Conservation (phyloP, 1,140 invertebrate species). For the Argopecten irradians region DNA sequence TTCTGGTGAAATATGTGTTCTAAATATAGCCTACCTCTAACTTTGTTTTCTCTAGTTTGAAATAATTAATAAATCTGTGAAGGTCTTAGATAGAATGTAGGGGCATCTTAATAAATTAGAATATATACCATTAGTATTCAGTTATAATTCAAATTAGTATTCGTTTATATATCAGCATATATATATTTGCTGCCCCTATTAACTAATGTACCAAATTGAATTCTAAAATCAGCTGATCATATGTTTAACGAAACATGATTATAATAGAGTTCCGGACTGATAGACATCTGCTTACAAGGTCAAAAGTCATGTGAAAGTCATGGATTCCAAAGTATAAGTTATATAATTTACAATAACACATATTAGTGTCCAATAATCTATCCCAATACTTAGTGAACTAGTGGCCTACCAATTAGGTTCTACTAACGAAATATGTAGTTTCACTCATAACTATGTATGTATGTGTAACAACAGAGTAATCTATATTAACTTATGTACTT, state of each 20-base stretch:
- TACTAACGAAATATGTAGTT: not conserved
- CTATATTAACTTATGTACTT: conserved; percentile 12
- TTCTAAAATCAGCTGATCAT: not conserved
- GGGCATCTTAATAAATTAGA: not conserved
- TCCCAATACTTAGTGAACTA: not conserved
- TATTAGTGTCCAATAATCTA: not conserved
- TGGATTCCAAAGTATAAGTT: not conserved
- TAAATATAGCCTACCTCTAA: not conserved
- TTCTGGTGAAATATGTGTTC: not conserved
- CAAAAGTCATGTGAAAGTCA: not conserved
- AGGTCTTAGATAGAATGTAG: not conserved
- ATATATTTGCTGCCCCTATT: not conserved
- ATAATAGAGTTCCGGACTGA: not conserved
- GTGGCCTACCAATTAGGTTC: not conserved
- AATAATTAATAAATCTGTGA: not conserved
- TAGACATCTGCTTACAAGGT: not conserved
- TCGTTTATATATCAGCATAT: not conserved
- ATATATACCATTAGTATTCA: no score
- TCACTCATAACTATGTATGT: not conserved
- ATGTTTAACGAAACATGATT: not conserved
- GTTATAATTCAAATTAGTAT: no score
- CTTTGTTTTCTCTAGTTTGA: not conserved
- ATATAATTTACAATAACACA: not conserved
- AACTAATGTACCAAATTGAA: no score
- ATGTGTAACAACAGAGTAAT: conserved; percentile 2